Evolutionary conservation across 92 coral and sea anemone genomes (phyloP).

Genomic region (Scolanthus callimorphus): DNA sequence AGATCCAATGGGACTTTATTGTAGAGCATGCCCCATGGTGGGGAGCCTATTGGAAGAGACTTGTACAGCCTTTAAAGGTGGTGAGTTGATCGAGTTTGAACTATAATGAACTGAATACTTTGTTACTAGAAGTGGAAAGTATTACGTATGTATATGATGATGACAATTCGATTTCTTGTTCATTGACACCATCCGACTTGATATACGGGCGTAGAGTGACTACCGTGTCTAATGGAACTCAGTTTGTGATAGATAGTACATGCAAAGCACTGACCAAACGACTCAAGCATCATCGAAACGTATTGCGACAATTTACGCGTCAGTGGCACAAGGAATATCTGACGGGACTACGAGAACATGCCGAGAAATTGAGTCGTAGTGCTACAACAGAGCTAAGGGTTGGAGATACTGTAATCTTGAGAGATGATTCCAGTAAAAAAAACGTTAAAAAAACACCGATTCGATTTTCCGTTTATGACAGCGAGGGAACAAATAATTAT

Average conservation of each 20-base stretch:
- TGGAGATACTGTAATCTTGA: slow-evolving; percentile 41
- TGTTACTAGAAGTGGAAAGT: slow-evolving; percentile 14
- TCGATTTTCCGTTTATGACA: no score
- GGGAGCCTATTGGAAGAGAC: slow-evolving; percentile 28
- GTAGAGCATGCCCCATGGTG: slow-evolving; percentile 40
- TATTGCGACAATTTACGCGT: slow-evolving; percentile 19
- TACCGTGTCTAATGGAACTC: slow-evolving; percentile 22
- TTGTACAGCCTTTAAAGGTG: slow-evolving; percentile 9
- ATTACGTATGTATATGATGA: no score
- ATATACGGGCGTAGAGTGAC: no score
- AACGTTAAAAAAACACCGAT: slow-evolving; percentile 35
- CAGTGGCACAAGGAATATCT: slow-evolving; percentile 33
- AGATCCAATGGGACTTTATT: slow-evolving; percentile 23
- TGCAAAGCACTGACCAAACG: slow-evolving; percentile 27
- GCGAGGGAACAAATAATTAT: no score
- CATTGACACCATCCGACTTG: no score
- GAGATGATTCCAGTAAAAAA: slow-evolving; percentile 16
- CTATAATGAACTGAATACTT: slow-evolving; percentile 18
- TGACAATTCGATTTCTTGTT: no score
- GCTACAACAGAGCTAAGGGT: slow-evolving; percentile 22
- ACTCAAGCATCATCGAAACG: slow-evolving; percentile 22
- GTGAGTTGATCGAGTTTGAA: slow-evolving; percentile 6
- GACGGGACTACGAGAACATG: slow-evolving; percentile 18
- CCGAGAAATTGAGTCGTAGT: not conserved
- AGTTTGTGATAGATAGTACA: slow-evolving; percentile 26